Evolutionary conservation across 2,888 invertebrate genomes (phyloP), one percentile per base, ranked within the genome.

Genomic region (Octonoba sinensis): DNA sequence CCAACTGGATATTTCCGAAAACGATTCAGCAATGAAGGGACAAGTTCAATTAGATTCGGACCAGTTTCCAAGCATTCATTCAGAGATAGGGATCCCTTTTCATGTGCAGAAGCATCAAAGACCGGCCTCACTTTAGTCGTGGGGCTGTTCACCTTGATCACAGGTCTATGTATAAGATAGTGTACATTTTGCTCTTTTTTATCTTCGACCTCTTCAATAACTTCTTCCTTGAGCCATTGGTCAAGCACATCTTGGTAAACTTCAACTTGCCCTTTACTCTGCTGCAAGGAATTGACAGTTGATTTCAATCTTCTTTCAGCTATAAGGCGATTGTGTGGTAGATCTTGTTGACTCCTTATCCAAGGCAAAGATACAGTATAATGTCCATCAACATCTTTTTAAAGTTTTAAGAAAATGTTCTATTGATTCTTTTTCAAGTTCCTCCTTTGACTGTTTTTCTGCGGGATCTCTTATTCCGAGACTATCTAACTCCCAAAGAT

Each of bases 131-230:
- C 18, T 20, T 44, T 44, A 8, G 49, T 54, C 0, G 56, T 36
- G 13, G 20, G 0, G 22, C 18, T 18, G 12, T 24, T 56, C 1
- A 16, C 20, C 60, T 54, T 44, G 54, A 27, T 20, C 18, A 73
- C 49, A 6, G 62, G 36, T 18, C 16, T 16, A 2, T 71, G 49
- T 20, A 54, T 36, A 36, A 64, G 47, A 47, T 73, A 62, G n/a
- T 60, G 89, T 22, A 15, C 11, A 27, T 16, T n/a, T 15, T 24
- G 1, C 13, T 18, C 13, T 15, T 24, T 27, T 64, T 92, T 91
- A 78, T 91, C 91, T 87, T 94, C 92, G 84, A 95, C 93, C 87
- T 92, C 92, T 67, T 91, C 66, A 49, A 66, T 49, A 18, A 49
- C 0, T 13, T 0, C 51, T 24, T 51, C 22, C 20, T 20, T 3